Conservation (phyloP, 2,113 vertebrate species). For the Salminus brasiliensis region DNA sequence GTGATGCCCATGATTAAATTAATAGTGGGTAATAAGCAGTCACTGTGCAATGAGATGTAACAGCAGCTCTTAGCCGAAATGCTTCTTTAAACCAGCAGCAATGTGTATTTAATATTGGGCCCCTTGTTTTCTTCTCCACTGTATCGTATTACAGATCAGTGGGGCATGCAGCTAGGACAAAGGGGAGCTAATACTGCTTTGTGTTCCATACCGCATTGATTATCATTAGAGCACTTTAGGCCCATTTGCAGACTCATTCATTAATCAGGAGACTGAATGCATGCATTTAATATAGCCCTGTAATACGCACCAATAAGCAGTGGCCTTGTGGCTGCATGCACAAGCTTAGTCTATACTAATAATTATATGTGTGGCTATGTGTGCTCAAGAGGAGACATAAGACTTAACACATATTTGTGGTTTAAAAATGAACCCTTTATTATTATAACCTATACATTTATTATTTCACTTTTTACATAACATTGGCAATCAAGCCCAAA, state of each 20-base stretch:
- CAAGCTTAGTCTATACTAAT: neutral
- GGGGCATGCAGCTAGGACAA: conserved; percentile 26
- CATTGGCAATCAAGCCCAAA: neutral
- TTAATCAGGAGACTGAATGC: neutral
- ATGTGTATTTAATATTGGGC: conserved; percentile 31
- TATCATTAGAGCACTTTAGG: neutral
- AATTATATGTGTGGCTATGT: too few relatives aligned
- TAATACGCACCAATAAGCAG: too few relatives aligned
- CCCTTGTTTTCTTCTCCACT: conserved; percentile 12
- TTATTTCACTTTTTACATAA: neutral
- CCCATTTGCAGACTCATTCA: neutral
- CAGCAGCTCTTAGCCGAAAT: neutral
- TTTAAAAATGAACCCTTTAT: too few relatives aligned
- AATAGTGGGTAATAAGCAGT: conserved; percentile 6
- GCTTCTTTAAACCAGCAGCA: conserved; percentile 24
- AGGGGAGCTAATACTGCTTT: conserved; percentile 2
- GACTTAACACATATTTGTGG: too few relatives aligned
- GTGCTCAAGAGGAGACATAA: too few relatives aligned
- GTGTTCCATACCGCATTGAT: conserved; percentile 16
- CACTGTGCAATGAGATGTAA: conserved; percentile 18
- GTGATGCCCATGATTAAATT: conserved; percentile 13
- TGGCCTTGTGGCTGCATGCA: neutral
- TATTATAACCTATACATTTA: too few relatives aligned
- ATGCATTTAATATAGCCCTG: neutral
- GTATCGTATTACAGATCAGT: conserved; percentile 43